Base-by-base conservation (phyloP, 2,113 vertebrate genomes). In the Perca flavescens region DNA sequence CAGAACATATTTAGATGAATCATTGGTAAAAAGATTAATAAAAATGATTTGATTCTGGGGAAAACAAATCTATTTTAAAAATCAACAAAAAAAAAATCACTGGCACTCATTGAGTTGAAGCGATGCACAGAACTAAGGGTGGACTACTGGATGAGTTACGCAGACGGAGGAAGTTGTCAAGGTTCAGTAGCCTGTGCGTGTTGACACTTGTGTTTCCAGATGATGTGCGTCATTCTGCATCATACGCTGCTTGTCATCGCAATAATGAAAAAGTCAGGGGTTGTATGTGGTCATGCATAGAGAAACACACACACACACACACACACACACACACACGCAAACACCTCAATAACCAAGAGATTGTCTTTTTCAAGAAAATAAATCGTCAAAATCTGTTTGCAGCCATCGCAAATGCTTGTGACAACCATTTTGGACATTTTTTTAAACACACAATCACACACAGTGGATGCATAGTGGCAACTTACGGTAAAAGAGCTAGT, bases 201-300 rank as follows among this genome's bases (percentile, higher is more conserved):
- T 43, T 43, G 40, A 43, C 3, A 34, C 14, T 15, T 10, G 5
- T 14, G 2, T 50, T 56, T 67, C 31, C 73, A 67, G 7, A 68
- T 36, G 19, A 52, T 22, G 53, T 70, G 52, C 6, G 1, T 54
- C 25, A 49, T 25, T 4, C 52, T 64, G 25, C 13, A 5, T 40
- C 40, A 21, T 4, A 31, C 1, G 1, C 31, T 34, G 22, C 7
- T 10, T 1, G 5, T 4, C 15, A 54, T 15, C 0, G 1, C 16
- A 6, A 6, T 31, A 4, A 19, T 14, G 34, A 28, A 22, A 50
- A 31, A 31, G 16, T 7, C 25, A 52, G 8, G 16, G 19, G 40
- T 1, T 22, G 1, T 47, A 43, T 4, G 6, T 50, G 19, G 49
- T 17, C 3, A 8, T 46, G 10, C 4, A 47, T 5, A n/a, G 2